A percentile compares a stretch with the other conserved stretches of the same genome.
Evolutionary conservation across 2,113 vertebrate genomes (phyloP).

Genomic region (Cochlearius cochlearius): DNA sequence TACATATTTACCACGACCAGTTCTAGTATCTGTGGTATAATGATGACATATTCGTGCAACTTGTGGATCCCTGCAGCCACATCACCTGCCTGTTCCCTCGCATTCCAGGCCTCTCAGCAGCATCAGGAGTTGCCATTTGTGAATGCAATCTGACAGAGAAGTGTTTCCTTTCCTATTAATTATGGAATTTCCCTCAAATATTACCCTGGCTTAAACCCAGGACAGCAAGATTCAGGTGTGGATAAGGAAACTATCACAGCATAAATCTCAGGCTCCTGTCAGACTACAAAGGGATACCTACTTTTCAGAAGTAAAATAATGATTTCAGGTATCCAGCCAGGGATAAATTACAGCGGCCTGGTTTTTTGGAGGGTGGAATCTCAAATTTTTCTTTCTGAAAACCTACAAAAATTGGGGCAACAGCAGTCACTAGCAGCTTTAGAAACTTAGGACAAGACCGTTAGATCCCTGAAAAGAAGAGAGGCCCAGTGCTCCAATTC

Average conservation of each 20-base stretch:
- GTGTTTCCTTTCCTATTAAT: neutral
- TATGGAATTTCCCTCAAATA: constrained; percentile 27
- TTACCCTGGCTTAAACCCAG: constrained; percentile 22
- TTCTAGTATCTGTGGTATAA: neutral
- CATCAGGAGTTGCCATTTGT: neutral
- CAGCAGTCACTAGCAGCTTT: neutral
- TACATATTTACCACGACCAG: neutral
- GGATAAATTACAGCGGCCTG: constrained; percentile 12
- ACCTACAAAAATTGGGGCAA: constrained; percentile 23
- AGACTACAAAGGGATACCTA: constrained; percentile 32
- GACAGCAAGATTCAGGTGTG: constrained; percentile 45
- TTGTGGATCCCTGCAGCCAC: neutral
- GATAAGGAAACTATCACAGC: constrained; percentile 24
- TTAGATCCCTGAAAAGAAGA: constrained; percentile 42
- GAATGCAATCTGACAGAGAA: neutral
- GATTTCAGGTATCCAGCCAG: neutral
- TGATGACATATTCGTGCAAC: neutral
- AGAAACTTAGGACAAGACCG: constrained; percentile 49
- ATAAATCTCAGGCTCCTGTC: constrained; percentile 22
- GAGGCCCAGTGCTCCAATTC: neutral
- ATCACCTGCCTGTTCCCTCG: neutral
- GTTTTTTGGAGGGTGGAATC: neutral
- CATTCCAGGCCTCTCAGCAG: neutral
- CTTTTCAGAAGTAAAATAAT: constrained; percentile 36
- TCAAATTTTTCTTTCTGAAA: constrained; percentile 16